These are phyloP conservation scores for Tipula lateralis DNA, from an alignment of 2,888 invertebrate genomes.

Conservation along the genomic window DNA sequence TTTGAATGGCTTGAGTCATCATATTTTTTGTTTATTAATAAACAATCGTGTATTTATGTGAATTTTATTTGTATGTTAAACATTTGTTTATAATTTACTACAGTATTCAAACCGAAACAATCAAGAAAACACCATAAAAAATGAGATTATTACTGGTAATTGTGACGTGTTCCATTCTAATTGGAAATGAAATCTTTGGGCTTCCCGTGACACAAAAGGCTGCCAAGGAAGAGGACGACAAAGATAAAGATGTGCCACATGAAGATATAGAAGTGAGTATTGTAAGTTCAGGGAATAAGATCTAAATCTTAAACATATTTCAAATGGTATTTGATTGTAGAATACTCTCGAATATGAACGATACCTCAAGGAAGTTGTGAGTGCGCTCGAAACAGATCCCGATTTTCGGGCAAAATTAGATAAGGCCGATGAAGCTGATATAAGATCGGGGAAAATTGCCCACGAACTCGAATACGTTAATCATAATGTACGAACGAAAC, in stretches of 20 bases:
- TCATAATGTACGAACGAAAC: conserved; percentile 76
- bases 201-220: conserved; percentile 29
- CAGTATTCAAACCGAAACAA: neutral
- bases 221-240: neutral
- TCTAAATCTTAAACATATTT: neutral
- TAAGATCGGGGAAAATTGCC: conserved; percentile 88
- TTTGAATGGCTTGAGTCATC: no score
- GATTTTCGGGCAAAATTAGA: conserved; percentile 76
- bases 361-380: conserved; percentile 85
- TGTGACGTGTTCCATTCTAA: conserved; percentile 26
- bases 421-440: conserved; percentile 76
- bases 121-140: neutral
- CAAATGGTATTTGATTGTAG: conserved; percentile 28
- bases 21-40: neutral
- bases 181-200: neutral
- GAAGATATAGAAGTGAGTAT: neutral
- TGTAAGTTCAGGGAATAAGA: neutral
- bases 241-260: neutral
- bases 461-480: conserved; percentile 83
- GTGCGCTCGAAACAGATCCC: conserved; percentile 81
- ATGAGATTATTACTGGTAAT: conserved; percentile 20
- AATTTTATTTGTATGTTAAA: neutral
- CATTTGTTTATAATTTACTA: neutral
- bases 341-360: conserved; percentile 62
- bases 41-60: neutral